Evolutionary conservation across 2,888 invertebrate genomes (phyloP), one percentile per base, ranked within the genome.

Genomic region (Candidula unifasciata): DNA sequence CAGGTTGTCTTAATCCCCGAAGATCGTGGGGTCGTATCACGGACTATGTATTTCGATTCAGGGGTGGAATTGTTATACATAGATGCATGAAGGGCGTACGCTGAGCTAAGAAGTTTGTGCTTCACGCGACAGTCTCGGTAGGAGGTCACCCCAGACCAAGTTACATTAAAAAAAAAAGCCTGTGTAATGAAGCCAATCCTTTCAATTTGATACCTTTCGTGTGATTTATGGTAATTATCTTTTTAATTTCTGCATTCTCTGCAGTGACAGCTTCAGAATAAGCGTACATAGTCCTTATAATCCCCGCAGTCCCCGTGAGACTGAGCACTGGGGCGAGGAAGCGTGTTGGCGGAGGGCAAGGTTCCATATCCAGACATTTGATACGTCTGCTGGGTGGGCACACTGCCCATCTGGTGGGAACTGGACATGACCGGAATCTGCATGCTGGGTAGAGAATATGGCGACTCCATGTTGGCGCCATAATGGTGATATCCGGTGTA

Each of bases 401-500:
- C 90, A 73, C 89, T 89, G 84, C 90, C 89, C 88, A 89, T 85
- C 79, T 85, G 83, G 60, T 87, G 86, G 0, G 86, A 78, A 81
- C 77, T 79, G 82, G 90, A 82, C 79, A 89, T 88, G 90, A 92
- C 91, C n/a, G 93, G 92, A 35, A 92, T 89, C 88, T 93, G 92
- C 92, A 93, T 93, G 86, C 91, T 91, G 78, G 95, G 95, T 84
- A 96, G 94, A 93, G 96, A 96, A 93, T 96, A 85, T 18, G 85
- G 83, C 79, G 85, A 80, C 35, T 81, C 84, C 84, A 84, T 84
- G 68, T 68, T 85, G 80, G 79, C 84, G 57, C 87, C 85, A 73
- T 85, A 84, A 76, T 87, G 83, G 73, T 81, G 92, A 71, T 96
- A 92, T 66, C 95, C 95, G 88, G 95, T 95, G 92, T 96, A 96